A percentile compares a stretch with the other conserved stretches of the same genome.
Conservation (phyloP, 2,888 invertebrate genomes). For the Epistrophe eligans region DNA sequence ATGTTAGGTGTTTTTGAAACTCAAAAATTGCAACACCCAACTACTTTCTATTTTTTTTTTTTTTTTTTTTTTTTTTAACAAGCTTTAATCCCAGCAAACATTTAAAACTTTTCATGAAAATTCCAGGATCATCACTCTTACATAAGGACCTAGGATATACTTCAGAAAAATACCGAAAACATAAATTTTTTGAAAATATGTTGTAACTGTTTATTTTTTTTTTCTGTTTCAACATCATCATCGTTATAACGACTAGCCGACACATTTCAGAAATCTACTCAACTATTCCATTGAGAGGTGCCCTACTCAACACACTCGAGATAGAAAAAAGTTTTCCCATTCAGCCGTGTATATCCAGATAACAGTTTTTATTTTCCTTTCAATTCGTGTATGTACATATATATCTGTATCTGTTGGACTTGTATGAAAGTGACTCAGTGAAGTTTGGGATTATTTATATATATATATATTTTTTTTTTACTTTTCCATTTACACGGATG, state of each 20-base stretch:
- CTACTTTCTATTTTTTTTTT: not conserved
- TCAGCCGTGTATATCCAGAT: constrained; percentile 30
- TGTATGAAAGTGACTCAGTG: constrained; percentile 60
- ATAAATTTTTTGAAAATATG: constrained; percentile 11
- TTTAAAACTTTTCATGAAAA: not conserved
- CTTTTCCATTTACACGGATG: constrained; percentile 52
- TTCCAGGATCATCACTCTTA: constrained; percentile 8
- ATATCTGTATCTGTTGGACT: constrained; percentile 7
- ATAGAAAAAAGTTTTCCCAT: not conserved
- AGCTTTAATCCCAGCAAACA: not conserved
- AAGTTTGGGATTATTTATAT: constrained; percentile 44
- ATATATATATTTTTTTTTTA: not conserved
- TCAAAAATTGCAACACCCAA: not conserved
- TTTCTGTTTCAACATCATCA: constrained; percentile 11
- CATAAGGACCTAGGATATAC: not conserved
- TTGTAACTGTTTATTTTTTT: not conserved
- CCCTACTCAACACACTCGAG: constrained; percentile 29
- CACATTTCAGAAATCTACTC: constrained; percentile 34
- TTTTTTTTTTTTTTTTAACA: too few species aligned
- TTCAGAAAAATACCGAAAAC: constrained; percentile 2
- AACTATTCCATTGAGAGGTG: constrained; percentile 61
- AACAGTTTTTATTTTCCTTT: not conserved
- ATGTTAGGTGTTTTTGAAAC: not conserved
- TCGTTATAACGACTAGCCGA: constrained; percentile 35
- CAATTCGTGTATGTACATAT: not conserved